These are phyloP conservation scores for Ridgeia piscesae DNA, from an alignment of 1,140 invertebrate species.

Conservation along the genomic window DNA sequence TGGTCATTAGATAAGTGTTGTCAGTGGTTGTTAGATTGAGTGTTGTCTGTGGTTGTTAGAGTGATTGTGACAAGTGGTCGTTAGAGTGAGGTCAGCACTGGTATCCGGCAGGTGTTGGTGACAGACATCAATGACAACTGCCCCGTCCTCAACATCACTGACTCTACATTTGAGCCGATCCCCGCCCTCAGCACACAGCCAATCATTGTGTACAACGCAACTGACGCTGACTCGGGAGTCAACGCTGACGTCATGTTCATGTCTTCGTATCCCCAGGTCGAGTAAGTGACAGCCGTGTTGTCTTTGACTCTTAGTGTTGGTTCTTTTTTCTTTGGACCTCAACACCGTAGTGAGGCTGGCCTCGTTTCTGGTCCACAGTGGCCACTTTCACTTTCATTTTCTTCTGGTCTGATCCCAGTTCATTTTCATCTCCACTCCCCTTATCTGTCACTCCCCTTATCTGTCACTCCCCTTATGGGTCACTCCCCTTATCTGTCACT, in stretches of 20 bases:
- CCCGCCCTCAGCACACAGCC: slow-evolving; percentile 33
- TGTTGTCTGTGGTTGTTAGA: too few species aligned
- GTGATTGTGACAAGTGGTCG: too few species aligned
- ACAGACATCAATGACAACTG: slow-evolving; percentile 42
- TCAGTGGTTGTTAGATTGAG: too few species aligned
- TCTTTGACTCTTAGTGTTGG: neutral
- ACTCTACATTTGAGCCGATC: slow-evolving; percentile 28
- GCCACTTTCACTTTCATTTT: too few species aligned
- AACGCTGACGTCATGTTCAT: slow-evolving; percentile 34
- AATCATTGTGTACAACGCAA: slow-evolving; percentile 31
- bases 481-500: too few species aligned
- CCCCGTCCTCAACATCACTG: slow-evolving; percentile 33
- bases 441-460: too few species aligned
- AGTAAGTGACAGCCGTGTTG: slow-evolving; percentile 28
- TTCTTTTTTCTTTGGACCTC: neutral
- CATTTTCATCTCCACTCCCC: too few species aligned
- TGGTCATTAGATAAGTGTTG: too few species aligned
- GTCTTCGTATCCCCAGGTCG: slow-evolving; percentile 27
- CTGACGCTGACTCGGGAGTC: slow-evolving; percentile 34
- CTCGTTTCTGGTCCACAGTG: neutral
- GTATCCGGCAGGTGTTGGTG: neutral
- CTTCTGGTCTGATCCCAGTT: too few species aligned
- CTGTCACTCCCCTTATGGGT: too few species aligned
- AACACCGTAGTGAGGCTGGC: neutral
- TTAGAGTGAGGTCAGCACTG: too few species aligned